These are phyloP conservation scores for Pelvicachromis taeniatus DNA, from an alignment of 2,113 vertebrate genomes.

Conservation along the genomic window DNA sequence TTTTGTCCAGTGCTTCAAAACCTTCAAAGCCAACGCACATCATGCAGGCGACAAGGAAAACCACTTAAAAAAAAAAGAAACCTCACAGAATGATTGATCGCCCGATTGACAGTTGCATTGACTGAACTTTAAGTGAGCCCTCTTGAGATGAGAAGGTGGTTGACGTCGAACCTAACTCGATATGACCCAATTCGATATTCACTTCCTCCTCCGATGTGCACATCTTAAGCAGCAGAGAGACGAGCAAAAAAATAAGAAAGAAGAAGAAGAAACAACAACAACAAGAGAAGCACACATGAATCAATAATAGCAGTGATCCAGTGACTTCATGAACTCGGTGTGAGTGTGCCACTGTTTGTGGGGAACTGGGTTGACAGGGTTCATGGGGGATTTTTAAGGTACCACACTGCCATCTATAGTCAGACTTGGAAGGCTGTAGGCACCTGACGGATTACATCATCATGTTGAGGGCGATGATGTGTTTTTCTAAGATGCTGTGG, in stretches of 20 bases:
- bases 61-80: conserved; percentile 60
- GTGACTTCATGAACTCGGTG: conserved; percentile 70
- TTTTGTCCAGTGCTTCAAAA: neutral
- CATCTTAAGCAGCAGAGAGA: conserved; percentile 22
- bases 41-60: conserved; percentile 15
- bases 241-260: neutral
- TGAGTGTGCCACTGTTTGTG: conserved; percentile 45
- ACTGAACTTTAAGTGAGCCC: conserved; percentile 46
- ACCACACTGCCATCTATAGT: conserved; percentile 84
- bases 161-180: conserved; percentile 42
- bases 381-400: conserved; percentile 25
- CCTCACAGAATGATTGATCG: conserved; percentile 31
- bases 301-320: conserved; percentile 60
- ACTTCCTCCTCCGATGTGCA: neutral
- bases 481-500: conserved; percentile 50
- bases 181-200: conserved; percentile 35
- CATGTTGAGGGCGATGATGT: conserved; percentile 48
- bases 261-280: conserved; percentile 1
- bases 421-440: neutral
- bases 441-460: conserved; percentile 69
- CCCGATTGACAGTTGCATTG: conserved; percentile 53
- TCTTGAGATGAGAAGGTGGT: neutral
- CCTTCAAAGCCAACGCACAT: neutral
- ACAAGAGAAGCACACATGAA: conserved; percentile 42
- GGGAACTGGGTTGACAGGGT: conserved; percentile 72